A percentile compares a stretch with the other conserved stretches of the same genome.
These are phyloP conservation scores for Muscicapa adusta DNA, from an alignment of 2,113 vertebrate genomes.

Conservation along the genomic window DNA sequence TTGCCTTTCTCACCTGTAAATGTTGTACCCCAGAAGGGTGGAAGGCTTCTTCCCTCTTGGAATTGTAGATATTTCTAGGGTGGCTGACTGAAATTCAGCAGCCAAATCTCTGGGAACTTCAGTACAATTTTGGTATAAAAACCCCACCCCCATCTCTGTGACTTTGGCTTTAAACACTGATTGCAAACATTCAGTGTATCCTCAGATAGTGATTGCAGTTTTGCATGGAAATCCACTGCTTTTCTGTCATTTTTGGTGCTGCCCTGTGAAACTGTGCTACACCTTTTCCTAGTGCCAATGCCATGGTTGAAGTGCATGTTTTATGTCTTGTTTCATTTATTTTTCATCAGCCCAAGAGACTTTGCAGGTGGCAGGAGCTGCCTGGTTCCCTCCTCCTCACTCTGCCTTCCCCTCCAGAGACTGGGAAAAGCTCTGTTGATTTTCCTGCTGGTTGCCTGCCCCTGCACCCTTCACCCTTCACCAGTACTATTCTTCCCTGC, in stretches of 20 bases:
- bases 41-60: not conserved
- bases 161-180: not conserved
- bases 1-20: not conserved
- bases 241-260: not conserved
- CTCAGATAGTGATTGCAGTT: not conserved
- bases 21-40: accelerated
- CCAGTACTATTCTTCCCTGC: not conserved
- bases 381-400: not conserved
- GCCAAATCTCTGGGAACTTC: not conserved
- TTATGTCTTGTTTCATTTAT: not conserved
- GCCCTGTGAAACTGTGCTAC: not conserved
- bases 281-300: not conserved
- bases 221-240: not conserved
- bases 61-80: not conserved
- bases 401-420: not conserved
- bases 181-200: not conserved
- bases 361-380: not conserved
- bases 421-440: not conserved
- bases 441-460: not conserved
- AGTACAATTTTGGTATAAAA: not conserved
- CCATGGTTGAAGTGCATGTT: not conserved
- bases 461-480: not conserved
- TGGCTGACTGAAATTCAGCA: not conserved
- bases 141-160: not conserved
- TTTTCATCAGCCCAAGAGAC: not conserved